Evolutionary conservation across 2,797 vertebrate species (phyloP), one percentile per base, ranked within the genome.

Genomic region (Melanogrammus aeglefinus): DNA sequence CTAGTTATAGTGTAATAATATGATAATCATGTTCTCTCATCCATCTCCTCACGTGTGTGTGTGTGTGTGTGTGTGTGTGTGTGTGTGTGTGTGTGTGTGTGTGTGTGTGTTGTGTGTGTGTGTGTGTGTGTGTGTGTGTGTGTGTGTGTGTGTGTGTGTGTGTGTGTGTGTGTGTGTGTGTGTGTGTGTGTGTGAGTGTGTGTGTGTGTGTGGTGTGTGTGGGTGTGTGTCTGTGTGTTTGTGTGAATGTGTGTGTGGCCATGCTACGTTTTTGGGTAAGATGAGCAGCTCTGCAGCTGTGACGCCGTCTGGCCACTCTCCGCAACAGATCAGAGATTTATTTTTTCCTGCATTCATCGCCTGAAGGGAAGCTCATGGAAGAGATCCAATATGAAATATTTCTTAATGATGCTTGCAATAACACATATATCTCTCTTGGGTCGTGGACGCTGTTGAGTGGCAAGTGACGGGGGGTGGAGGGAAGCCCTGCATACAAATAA

Each of bases 341-440:
- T 72, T 72, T n/a, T 18, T 21, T 33, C 7, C 14, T 57, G 38
- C 33, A n/a, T 27, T 39, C 70, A 44, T 27, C n/a, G 70, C 39
- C 69, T 72, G 24, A 39, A 71, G 33, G 38, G 47, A 24, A 72
- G 39, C 66, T 29, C 36, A 31, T 76, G 31, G 75, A 76, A 76
- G 21, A 70, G 16, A 70, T 39, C 75, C 24, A 72, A 35, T 39
- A 72, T 72, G 18, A 77, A 77, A 51, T n/a, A 77, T 51, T 77
- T 35, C 5, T 6, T 63, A 63, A 63, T 24, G 57, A 63, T 24
- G 57, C 3, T 0, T 63, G 57, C 57, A 6, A 24, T 63, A 24
- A 63, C 31, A 72, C 70, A 16, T 13, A 72, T 72, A 72, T 33
- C 70, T 70, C 69, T 70, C 24, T 70, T 70, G 47, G 41, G 47